Evolutionary conservation across 2,888 invertebrate species (phyloP), one percentile per base, ranked within the genome.

Genomic region (Orchesella flavescens): DNA sequence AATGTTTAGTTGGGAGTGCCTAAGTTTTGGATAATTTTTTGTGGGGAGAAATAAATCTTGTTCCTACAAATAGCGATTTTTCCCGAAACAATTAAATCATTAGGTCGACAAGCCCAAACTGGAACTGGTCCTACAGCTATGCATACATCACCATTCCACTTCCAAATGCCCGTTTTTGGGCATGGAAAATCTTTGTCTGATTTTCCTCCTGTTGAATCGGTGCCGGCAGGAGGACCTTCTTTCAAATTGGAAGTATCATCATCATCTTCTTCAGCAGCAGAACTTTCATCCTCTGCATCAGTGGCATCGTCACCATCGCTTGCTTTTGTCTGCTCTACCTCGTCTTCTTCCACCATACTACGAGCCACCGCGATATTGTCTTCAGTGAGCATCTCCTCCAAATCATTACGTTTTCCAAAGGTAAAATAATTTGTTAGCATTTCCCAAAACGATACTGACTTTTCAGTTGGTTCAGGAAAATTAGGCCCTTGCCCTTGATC

Each of bases 51-150:
- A 75, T 81, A 85, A 61, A 87, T 85, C 77, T 87, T 88, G 59
- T 87, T 88, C 68, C 87, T 80, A 65, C 88, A 88, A 65, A 87
- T 83, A 15, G 84, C 86, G 34, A 88, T 66, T 79, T 86, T 84
- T 3, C 87, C 88, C 4, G 87, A 85, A 46, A 78, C 77, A 13
- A 86, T 81, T 55, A 88, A 74, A 69, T 88, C 88, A 79, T 83
- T 86, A 24, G 87, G 86, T 69, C 57, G 77, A 77, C 88, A 88
- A 15, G 86, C 87, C 87, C 87, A 88, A 12, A 81, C 75, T n/a
- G 88, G 88, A 21, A 81, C 55, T 7, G 88, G 87, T 1, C 87
- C 87, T 34, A 85, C 76, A 1, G 87, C 87, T 23, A 87, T 85
- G 59, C 88, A 88, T 10, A 84, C 71, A n/a, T 86, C 85, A 4